Evolutionary conservation across 2,888 invertebrate genomes (phyloP).

Genomic region (Apomyelois bistriatella): DNA sequence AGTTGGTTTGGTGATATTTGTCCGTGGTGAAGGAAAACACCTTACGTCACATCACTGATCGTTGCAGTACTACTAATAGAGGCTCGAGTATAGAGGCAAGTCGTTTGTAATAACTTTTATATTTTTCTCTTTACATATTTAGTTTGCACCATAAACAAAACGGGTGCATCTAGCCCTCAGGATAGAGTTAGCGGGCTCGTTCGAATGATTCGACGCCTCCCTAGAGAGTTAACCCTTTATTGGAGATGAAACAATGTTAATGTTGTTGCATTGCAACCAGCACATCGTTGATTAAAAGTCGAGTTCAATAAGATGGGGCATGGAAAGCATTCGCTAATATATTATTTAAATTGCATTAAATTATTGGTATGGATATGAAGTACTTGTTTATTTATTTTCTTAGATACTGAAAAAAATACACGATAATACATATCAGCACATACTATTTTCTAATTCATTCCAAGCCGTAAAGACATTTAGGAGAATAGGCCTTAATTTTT

Average conservation of each 20-base stretch:
- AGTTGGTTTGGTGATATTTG: too few relatives aligned
- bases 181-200: slow-evolving; percentile 69
- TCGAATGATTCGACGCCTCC: slow-evolving; percentile 74
- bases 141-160: slow-evolving; percentile 33
- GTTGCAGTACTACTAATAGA: too few relatives aligned
- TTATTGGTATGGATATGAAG: neutral
- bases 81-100: too few relatives aligned
- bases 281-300: neutral
- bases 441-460: too few relatives aligned
- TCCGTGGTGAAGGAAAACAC: too few relatives aligned
- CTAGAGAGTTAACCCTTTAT: slow-evolving; percentile 64
- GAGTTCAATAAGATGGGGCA: neutral
- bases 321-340: neutral
- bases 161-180: slow-evolving; percentile 61
- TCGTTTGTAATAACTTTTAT: too few relatives aligned
- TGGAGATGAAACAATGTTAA: slow-evolving; percentile 52
- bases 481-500: too few relatives aligned
- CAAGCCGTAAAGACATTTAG: too few relatives aligned
- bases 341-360: neutral
- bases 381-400: neutral
- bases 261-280: slow-evolving; percentile 20
- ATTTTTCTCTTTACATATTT: slow-evolving; percentile 9
- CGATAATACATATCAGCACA: too few relatives aligned
- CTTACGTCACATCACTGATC: too few relatives aligned
- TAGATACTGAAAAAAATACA: too few relatives aligned